Percentiles rank a stretch among this genome's conserved stretches.
phyloP scores from a whole-genome alignment of 2,888 invertebrate species.

The Tetranychus piercei region DNA sequence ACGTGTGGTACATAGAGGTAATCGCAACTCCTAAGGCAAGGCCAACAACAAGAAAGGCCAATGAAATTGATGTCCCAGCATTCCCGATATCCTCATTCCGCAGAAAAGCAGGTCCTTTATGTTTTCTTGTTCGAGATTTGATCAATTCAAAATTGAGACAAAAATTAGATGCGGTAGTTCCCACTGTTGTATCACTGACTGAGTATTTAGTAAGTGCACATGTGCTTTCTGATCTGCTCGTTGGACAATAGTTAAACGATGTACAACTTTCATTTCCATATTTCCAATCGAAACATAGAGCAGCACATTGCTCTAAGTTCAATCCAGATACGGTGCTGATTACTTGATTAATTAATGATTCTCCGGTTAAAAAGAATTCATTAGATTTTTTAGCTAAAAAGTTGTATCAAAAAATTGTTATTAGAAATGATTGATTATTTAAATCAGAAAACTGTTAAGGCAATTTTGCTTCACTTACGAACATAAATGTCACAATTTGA shows the following conservation, averaged over 20 bases:
- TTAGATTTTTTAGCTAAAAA: neutral
- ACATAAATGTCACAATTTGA: neutral
- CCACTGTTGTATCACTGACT: neutral
- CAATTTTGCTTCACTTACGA: neutral
- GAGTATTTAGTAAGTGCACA: neutral
- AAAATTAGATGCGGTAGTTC: neutral
- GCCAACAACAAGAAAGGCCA: neutral
- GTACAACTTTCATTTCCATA: neutral
- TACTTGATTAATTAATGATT: neutral
- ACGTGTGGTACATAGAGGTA: neutral
- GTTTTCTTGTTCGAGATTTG: neutral
- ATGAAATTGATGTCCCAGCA: neutral
- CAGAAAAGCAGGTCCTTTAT: neutral
- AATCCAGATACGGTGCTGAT: neutral
- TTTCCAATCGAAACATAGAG: neutral
- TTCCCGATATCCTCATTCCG: neutral
- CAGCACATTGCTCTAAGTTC: neutral
- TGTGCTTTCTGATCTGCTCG: neutral
- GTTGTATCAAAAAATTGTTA: neutral
- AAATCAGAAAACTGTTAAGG: neutral
- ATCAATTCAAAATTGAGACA: neutral
- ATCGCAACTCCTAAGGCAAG: neutral
- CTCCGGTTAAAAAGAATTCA: neutral
- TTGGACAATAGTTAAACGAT: neutral
- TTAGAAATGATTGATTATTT: too few relatives aligned